Conservation (phyloP, 2,888 invertebrate species). For the Lasius fuliginosus region DNA sequence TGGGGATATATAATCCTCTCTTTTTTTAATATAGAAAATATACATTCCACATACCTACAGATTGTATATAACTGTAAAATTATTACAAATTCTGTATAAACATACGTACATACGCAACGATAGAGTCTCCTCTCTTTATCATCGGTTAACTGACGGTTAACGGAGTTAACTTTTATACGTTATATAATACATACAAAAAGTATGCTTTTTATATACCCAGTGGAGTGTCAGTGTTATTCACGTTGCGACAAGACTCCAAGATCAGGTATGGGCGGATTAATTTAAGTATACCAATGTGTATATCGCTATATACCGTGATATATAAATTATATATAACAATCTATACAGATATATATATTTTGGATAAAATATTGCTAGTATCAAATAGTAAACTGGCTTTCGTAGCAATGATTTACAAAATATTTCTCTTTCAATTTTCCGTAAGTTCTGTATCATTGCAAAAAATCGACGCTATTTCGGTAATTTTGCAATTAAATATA, state of each 20-base stretch:
- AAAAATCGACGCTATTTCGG: neutral
- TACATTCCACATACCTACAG: slow-evolving; percentile 33
- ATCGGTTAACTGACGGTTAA: slow-evolving; percentile 25
- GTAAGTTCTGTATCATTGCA: neutral
- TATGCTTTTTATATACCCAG: neutral
- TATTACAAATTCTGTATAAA: slow-evolving; percentile 33
- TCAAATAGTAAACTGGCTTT: slow-evolving; percentile 11
- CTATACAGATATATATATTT: slow-evolving; percentile 35
- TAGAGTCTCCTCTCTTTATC: slow-evolving; percentile 15
- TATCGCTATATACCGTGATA: slow-evolving; percentile 47
- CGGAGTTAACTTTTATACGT: slow-evolving; percentile 2
- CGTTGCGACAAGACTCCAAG: slow-evolving; percentile 27
- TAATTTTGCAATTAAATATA: neutral
- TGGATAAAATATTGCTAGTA: slow-evolving; percentile 23
- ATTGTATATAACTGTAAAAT: slow-evolving; percentile 38
- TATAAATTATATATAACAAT: slow-evolving; percentile 52
- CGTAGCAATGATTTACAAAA: slow-evolving; percentile 2
- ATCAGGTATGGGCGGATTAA: slow-evolving; percentile 74
- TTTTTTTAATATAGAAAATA: slow-evolving; percentile 29
- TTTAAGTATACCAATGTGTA: slow-evolving; percentile 69
- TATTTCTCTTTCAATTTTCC: neutral
- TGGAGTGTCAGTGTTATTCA: slow-evolving; percentile 24
- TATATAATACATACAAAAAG: neutral
- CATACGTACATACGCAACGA: slow-evolving; percentile 33
- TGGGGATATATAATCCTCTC: neutral